Base-by-base conservation (phyloP, 2,113 vertebrate genomes). In the Pseudonaja textilis region DNA sequence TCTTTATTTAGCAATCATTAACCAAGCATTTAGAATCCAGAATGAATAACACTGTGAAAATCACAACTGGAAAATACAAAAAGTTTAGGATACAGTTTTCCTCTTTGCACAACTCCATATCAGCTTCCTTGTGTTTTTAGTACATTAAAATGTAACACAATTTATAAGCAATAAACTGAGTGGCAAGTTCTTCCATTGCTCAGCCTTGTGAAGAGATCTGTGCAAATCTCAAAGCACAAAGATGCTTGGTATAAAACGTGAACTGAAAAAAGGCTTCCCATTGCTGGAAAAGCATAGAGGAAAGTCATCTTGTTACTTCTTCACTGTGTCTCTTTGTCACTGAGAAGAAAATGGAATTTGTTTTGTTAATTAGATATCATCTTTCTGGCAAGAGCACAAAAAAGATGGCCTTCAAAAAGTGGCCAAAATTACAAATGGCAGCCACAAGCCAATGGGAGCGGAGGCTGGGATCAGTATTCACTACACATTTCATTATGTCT, bases 401-500 rank as follows among this genome's bases (percentile, higher is more conserved):
- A 97, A 99, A 97, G 10, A 98, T 93, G 1, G 98, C 97, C 96
- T 99, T 99, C 95, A 99, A 95, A 96, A 99, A 99, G 97, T 98
- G 99, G 34, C 98, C 98, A 5, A 98, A 98, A 85, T 98, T 97
- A 93, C 97, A 98, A 91, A 98, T 94, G 0, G 98, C 97, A 0
- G 98, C 98, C 95, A 99, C 97, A 0, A 99, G 97, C 99, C 99
- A 99, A 95, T 99, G 99, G 54, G 98, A 98, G 89, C 94, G 97
- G 54, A 99, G 98, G 95, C 97, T 98, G 88, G 99, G 97, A 74
- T 99, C 98, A 0, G 98, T 98, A 94, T 98, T 99, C 95, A 99
- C 98, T 96, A 99, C 99, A 0, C 99, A 99, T 89, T 99, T 99
- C 6, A 98, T 99, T 90, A 99, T 97, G 50, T 99, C 99, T 64